Evolutionary conservation across 2,113 vertebrate species (phyloP), one percentile per base, ranked within the genome.

Genomic region (Hiodon alosoides): DNA sequence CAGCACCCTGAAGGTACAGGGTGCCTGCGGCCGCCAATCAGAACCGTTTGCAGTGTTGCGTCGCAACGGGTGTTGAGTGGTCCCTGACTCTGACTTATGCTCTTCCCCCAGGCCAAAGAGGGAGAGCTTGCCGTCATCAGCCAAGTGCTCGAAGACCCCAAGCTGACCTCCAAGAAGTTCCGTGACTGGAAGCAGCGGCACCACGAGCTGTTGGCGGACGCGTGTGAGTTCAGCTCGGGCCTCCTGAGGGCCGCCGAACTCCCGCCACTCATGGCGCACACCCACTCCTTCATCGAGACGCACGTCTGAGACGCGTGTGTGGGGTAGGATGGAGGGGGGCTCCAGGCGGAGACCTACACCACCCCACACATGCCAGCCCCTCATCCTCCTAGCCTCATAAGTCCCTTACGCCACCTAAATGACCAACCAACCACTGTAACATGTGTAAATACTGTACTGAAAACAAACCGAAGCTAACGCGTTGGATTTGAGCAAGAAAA

Each of bases 201-300:
- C 91, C 90, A 93, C 76, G 94, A 96, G 76, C 93, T 95, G 83
- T 95, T 92, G 87, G 82, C 94, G 83, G 95, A 95, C 90, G 94
- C 95, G 89, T 94, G 93, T 92, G 88, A 92, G 86, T 93, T 90
- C 87, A 94, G 89, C 84, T 89, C 85, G 80, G 84, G 90, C 52
- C 91, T 93, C 80, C 89, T 91, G 0, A 94, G 92, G 78, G 89
- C 91, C 70, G 91, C 91, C 74, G 92, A 95, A 86, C 92, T 93
- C 54, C 91, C 93, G 0, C 91, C 91, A 4, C 84, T 93, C 85
- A 91, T 94, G 86, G 93, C 93, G 80, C 95, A 94, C 84, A 95
- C 92, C 16, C 92, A 95, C 86, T 96, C 95, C 71, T 95, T 96
- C 90, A 97, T 95, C 57, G 94, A 95, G 87, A 96, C 92, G 3